Conservation (phyloP, 2,888 invertebrate species). For the Pimpla rufipes region DNA sequence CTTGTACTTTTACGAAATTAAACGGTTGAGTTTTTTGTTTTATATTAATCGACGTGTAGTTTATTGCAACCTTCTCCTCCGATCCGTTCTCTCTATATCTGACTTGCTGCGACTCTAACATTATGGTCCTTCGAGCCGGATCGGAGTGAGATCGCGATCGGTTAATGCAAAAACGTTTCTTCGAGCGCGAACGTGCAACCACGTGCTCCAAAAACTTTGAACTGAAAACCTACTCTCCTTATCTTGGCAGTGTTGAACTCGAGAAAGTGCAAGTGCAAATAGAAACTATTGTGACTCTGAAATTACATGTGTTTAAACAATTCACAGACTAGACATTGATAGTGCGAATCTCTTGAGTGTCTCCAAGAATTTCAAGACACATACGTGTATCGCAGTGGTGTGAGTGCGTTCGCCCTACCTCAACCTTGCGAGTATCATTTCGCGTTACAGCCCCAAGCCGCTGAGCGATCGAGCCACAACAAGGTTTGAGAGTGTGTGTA, state of each 20-base stretch:
- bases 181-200: slow-evolving; percentile 2
- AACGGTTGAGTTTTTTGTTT: not conserved
- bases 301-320: no score
- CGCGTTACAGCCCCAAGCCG: no score
- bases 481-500: not conserved
- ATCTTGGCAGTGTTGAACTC: no score
- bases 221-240: no score
- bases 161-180: not conserved
- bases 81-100: slow-evolving; percentile 1
- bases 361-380: no score
- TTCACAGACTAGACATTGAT: no score
- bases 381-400: not conserved
- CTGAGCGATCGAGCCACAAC: no score
- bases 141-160: not conserved
- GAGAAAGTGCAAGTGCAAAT: no score
- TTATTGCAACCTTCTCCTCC: slow-evolving; percentile 3
- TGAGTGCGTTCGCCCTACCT: no score
- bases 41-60: slow-evolving; percentile 6
- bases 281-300: no score
- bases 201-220: not conserved
- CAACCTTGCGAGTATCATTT: not conserved
- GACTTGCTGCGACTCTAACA: no score
- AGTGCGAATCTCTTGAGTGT: no score
- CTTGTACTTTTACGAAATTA: not conserved
- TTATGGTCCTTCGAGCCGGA: slow-evolving; percentile 6